Percentiles rank a stretch among this genome's conserved stretches.
Conservation (phyloP, 2,888 invertebrate genomes). For the Rhopalosiphum nymphaeae region DNA sequence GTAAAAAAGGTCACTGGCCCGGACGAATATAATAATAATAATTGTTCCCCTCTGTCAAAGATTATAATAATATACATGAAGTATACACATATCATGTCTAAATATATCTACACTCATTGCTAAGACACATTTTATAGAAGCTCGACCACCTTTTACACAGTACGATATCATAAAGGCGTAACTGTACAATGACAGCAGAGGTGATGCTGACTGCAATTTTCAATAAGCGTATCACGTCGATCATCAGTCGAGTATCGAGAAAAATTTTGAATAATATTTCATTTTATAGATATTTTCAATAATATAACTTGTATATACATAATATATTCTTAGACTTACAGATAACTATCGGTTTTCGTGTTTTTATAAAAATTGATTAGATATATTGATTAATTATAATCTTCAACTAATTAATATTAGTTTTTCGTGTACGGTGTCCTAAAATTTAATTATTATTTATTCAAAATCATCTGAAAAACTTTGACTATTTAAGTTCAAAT, state of each 20-base stretch:
- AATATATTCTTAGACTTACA: no score
- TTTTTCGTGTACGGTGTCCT: no score
- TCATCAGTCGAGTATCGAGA: not conserved
- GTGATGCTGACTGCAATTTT: not conserved
- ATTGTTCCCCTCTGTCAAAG: slow-evolving; percentile 4
- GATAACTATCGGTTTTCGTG: no score
- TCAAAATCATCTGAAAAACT: no score
- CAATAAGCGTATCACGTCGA: not conserved
- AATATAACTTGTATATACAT: not conserved
- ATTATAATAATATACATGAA: not conserved
- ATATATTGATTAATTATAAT: no score
- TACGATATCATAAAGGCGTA: not conserved
- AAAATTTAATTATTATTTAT: no score
- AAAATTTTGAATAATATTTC: not conserved
- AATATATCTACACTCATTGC: not conserved
- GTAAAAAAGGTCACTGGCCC: slow-evolving; percentile 4
- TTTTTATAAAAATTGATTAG: no score
- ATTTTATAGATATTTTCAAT: not conserved
- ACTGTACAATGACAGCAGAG: not conserved
- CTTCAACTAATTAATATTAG: no score
- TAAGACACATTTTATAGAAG: not conserved
- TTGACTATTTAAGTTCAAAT: no score
- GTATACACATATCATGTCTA: not conserved
- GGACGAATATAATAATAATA: not conserved
- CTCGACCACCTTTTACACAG: not conserved